Base-by-base conservation (phyloP, 2,113 vertebrate genomes). In the Geococcyx californianus region DNA sequence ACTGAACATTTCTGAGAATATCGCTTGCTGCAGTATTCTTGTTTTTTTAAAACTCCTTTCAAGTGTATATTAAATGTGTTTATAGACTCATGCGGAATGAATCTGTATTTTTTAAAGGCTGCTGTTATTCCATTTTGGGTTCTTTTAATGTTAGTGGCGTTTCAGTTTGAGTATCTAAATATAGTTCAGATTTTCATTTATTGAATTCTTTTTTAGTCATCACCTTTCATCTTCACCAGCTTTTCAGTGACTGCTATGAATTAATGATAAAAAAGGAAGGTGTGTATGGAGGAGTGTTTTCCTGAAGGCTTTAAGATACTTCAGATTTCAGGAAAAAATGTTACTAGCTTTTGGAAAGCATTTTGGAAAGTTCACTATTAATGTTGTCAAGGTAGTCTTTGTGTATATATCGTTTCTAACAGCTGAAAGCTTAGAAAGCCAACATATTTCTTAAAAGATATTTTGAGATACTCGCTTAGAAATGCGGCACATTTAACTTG, bases 341-440 rank as follows among this genome's bases (percentile, higher is more conserved):
- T 86, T 59, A 44, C 5, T 64, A 31, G 54, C 36, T 69, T 56
- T 91, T 96, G 82, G 87, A 90, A 86, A 86, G 75, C 68, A 4
- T 81, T 75, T 74, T 90, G 94, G 68, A 90, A 96, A 94, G 83
- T 88, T 90, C 54, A 10, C 19, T 78, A 38, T 79, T 64, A 83
- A n/a, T 19, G 21, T 44, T 91, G 51, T 93, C 79, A 87, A 42
- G 29, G 68, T 84, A 67, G 42, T 66, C 67, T 86, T 55, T 1
- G 0, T 73, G 20, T 18, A 0, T 66, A 55, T 73, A 31, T 72
- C n/a, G n/a, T n/a, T 87, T 81, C 34, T 89, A 69, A 24, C 9
- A 78, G 49, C 28, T 36, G 59, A 28, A 34, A 86, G 72, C 56
- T 49, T 89, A 21, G 38, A 62, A 77, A 81, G 31, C 8, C 0